Conservation (phyloP, 1,140 invertebrate species). For the Asbolus verrucosus region DNA sequence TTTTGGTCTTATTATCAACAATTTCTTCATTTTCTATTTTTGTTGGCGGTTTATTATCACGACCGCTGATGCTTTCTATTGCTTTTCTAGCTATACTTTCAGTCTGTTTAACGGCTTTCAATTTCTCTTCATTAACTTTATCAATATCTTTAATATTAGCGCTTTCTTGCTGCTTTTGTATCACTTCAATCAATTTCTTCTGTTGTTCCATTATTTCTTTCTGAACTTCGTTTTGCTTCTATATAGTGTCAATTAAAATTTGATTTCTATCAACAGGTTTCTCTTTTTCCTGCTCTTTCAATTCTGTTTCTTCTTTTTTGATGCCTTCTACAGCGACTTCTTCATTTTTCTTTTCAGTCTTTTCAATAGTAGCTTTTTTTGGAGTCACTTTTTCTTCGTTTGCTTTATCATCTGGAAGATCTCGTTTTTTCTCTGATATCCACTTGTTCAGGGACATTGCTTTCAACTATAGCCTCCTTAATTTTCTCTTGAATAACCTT, state of each 20-base stretch:
- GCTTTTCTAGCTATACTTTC: constrained; percentile 59
- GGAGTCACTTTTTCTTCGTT: no score
- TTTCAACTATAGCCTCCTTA: not conserved
- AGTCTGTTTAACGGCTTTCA: constrained; percentile 59
- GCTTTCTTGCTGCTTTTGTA: constrained; percentile 54
- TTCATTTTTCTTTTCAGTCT: constrained; percentile 50
- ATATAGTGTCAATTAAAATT: constrained; percentile 68
- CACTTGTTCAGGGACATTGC: not conserved
- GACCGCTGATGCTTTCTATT: constrained; percentile 59
- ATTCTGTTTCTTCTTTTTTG: constrained; percentile 70
- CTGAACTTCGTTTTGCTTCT: constrained; percentile 69
- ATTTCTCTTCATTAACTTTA: constrained; percentile 54
- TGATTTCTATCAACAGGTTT: constrained; percentile 65
- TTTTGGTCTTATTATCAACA: constrained; percentile 27
- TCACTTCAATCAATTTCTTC: constrained; percentile 62
- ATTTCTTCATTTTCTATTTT: no score
- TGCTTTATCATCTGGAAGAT: no score
- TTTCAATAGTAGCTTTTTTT: constrained; percentile 2
- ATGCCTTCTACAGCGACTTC: constrained; percentile 65
- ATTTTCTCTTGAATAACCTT: constrained; percentile 8
- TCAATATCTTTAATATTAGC: constrained; percentile 50
- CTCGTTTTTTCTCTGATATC: constrained; percentile 17
- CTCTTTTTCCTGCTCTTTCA: constrained; percentile 64
- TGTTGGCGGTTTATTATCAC: no score
- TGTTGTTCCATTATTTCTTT: constrained; percentile 66